Evolutionary conservation across 2,113 vertebrate genomes (phyloP).

Genomic region (Tylochromis polylepis): DNA sequence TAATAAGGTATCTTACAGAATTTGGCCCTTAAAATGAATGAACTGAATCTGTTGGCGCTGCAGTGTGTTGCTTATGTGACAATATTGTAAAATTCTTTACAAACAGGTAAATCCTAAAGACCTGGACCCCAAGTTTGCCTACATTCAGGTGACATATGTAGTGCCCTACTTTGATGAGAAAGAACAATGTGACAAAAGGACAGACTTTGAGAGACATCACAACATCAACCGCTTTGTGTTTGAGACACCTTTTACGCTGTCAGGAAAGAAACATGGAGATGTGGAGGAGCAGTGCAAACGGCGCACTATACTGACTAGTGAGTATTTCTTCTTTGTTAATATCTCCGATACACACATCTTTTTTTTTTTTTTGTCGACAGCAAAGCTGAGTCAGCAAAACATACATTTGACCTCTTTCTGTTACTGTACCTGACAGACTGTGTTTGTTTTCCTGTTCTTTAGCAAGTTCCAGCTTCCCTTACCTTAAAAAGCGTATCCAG

Average conservation of each 20-base stretch:
- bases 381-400: background rate
- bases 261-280: constrained; percentile 92
- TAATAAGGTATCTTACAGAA: constrained; percentile 81
- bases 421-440: background rate
- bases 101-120: constrained; percentile 94
- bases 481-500: constrained; percentile 95
- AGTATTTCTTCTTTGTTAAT: background rate
- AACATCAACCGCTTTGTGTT: constrained; percentile 96
- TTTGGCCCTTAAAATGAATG: background rate
- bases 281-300: constrained; percentile 98
- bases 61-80: background rate
- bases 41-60: background rate
- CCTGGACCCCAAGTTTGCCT: constrained; percentile 91
- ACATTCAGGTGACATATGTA: constrained; percentile 96
- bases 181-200: constrained; percentile 87
- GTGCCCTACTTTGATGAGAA: constrained; percentile 94
- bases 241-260: constrained; percentile 93
- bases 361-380: too few species aligned
- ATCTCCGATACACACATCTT: background rate
- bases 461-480: constrained; percentile 93
- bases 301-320: constrained; percentile 90
- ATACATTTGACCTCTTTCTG: background rate
- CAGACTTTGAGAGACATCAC: constrained; percentile 94
- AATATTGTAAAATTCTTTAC: background rate
- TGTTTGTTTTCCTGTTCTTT: background rate